Evolutionary conservation across 2,797 vertebrate genomes (phyloP), one percentile per base, ranked within the genome.

Genomic region (Poeciliopsis turneri): DNA sequence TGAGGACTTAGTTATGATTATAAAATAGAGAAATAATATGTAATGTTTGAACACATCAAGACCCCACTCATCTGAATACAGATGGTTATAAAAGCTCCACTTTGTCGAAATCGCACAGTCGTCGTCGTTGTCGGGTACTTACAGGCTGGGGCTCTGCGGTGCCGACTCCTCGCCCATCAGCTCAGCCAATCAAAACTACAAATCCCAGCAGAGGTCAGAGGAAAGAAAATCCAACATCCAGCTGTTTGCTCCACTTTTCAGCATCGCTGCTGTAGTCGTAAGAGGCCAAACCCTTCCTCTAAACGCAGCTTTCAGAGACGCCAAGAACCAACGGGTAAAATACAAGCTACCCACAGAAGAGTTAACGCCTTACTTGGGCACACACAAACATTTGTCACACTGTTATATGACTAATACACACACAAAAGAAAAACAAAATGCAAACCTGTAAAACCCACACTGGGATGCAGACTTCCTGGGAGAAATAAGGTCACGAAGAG

Each of bases 401-500:
- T 49, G 18, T 7, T 46, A 64, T 36, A 43, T 68, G 71, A 33
- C 41, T 45, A 49, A 64, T 76, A 36, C 25, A 70, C 23, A 71
- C 59, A 69, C 74, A 47, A 68, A 23, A 20, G 5, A 51, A 15
- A 69, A 70, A 16, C 41, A 45, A 70, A 70, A 82, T 25, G 72
- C 49, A 71, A 86, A 74, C 55, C 71, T 75, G 66, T 39, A 41
- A 53, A 51, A 71, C 80, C 53, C 64, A 79, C 76, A 72, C 43
- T 73, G 76, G 73, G 33, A 78, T 53, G 41, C 80, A 64, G 76
- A 70, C 80, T 82, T 84, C 80, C 84, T 86, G 78, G 46, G 76
- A 85, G 87, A 70, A 69, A 28, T 66, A 94, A 94, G 93, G 93
- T 93, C 89, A 89, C 46, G 9, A 71, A 69, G 87, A 81, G 92